Base-by-base conservation (phyloP, 2,888 invertebrate genomes). In the Drosophila emarginata region DNA sequence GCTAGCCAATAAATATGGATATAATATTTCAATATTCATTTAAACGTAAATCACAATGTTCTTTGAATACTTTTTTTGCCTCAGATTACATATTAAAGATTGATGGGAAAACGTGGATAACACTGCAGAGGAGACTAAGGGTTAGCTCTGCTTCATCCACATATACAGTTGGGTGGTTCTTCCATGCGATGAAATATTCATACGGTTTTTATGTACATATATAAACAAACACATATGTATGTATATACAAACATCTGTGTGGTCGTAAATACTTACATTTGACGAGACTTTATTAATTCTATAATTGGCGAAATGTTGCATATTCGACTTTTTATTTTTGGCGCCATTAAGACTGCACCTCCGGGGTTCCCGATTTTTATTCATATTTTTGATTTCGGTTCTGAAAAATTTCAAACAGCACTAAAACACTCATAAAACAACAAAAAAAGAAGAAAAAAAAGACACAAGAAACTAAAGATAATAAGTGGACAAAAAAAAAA, bases 251-350 rank as follows among this genome's bases (percentile, higher is more conserved):
- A 28, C 6, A 28, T 28, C 28, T 28, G 61, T 52, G 14, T 56
- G 69, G 68, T 36, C 76, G 76, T 84, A 84, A 82, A 81, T 81
- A 84, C 79, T 79, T 76, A 68, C 64, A 70, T 81, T 84, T 86
- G 81, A 88, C 76, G 81, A 80, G 78, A 86, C 80, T 87, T 89
- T 87, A 89, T 86, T 89, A 89, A 87, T 88, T 88, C 83, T 85
- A 76, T 81, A 87, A 89, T 87, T 88, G 85, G 77, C 76, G 59
- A 77, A 73, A 76, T 76, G 73, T 72, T 70, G 67, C 72, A 62
- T 37, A 54, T 59, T 58, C 52, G 26, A 58, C 72, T 67, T 68
- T 86, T 89, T 89, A 78, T 54, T 32, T 87, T 86, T 80, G 71
- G 72, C 77, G 74, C 74, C 69, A 73, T 80, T 79, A 80, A 80